Evolutionary conservation across 2,797 vertebrate species (phyloP).

Genomic region (Microhierax caerulescens): DNA sequence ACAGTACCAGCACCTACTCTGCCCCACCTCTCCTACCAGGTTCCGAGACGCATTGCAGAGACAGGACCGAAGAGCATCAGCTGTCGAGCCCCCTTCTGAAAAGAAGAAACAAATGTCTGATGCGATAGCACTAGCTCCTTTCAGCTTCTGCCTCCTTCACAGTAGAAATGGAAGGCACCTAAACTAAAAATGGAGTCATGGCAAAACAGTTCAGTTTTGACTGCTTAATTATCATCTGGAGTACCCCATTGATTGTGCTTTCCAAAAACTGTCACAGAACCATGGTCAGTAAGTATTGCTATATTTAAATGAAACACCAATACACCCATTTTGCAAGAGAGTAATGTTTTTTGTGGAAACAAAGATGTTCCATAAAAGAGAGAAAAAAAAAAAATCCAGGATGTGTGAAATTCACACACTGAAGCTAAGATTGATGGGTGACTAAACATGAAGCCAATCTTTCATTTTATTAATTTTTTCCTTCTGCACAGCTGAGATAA

Average conservation of each 20-base stretch:
- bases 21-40: background rate
- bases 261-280: background rate
- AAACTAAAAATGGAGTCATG: background rate
- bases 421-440: background rate
- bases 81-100: background rate
- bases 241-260: background rate
- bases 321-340: background rate
- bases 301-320: background rate
- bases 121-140: background rate
- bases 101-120: background rate
- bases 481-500: background rate
- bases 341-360: background rate
- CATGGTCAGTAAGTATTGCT: background rate
- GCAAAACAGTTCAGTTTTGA: background rate
- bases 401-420: background rate
- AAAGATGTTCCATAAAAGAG: background rate
- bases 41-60: background rate
- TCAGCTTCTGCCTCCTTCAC: background rate
- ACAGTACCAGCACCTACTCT: background rate
- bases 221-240: background rate
- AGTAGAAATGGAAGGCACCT: background rate
- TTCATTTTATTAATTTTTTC: background rate
- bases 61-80: background rate
- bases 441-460: background rate
- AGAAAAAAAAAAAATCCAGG: background rate